Conservation (phyloP, 2,797 vertebrate species). For the Microhierax caerulescens region DNA sequence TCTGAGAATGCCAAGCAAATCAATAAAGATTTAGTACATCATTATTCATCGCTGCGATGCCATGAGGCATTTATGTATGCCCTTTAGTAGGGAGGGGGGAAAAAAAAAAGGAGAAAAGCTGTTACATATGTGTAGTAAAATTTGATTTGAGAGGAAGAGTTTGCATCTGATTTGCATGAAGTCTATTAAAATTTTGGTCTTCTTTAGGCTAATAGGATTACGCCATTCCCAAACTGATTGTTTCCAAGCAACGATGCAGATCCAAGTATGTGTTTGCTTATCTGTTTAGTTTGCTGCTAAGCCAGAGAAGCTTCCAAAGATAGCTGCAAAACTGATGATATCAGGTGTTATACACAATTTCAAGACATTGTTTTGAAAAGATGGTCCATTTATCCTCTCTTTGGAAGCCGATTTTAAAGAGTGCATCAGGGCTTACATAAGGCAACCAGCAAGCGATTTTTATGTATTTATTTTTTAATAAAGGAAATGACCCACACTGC, state of each 20-base stretch:
- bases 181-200: constrained; percentile 57
- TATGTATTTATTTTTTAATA: not conserved
- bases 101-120: not conserved
- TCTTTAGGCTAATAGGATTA: constrained; percentile 59
- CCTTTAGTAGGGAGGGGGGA: not conserved
- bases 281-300: constrained; percentile 38
- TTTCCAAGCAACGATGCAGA: constrained; percentile 73
- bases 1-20: constrained; percentile 33
- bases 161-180: constrained; percentile 43
- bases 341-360: constrained; percentile 25
- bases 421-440: fast-evolving
- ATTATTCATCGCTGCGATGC: not conserved
- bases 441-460: not conserved
- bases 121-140: not conserved
- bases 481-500: not conserved
- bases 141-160: constrained; percentile 48
- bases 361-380: constrained; percentile 1
- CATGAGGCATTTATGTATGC: not conserved
- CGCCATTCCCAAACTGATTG: constrained; percentile 56
- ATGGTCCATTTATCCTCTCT: not conserved
- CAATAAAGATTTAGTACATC: constrained; percentile 24
- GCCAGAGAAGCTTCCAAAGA: constrained; percentile 40
- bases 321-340: constrained; percentile 39
- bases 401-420: not conserved
- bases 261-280: constrained; percentile 35